phyloP scores from a whole-genome alignment of 2,113 vertebrate species.

The Menura novaehollandiae region DNA sequence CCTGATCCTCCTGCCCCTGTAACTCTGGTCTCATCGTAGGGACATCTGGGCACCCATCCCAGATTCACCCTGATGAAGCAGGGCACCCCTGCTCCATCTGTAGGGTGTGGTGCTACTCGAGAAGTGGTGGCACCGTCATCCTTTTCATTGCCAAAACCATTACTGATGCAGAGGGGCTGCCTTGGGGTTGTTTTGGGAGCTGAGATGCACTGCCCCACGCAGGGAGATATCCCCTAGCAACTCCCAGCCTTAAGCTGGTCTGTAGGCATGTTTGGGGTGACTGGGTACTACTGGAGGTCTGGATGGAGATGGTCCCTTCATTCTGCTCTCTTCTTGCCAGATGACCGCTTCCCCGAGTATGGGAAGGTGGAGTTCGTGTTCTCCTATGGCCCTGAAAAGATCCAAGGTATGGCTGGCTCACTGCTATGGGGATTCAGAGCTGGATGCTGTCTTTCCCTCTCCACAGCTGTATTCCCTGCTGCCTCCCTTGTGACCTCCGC shows the following conservation, averaged over 20 bases:
- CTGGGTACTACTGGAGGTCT: background rate
- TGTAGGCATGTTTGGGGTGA: background rate
- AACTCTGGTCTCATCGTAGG: background rate
- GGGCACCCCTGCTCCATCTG: background rate
- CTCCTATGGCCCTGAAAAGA: constrained; percentile 97
- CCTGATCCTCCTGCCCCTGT: background rate
- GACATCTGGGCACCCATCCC: background rate
- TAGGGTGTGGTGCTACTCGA: background rate
- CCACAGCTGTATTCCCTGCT: background rate
- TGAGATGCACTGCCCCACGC: background rate
- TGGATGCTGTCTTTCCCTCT: background rate
- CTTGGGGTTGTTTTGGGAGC: background rate
- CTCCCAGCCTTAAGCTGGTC: background rate
- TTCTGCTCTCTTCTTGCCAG: constrained; percentile 68
- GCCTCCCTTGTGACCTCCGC: background rate
- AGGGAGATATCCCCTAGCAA: background rate
- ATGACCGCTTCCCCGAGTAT: constrained; percentile 95
- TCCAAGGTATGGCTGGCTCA: constrained; percentile 82
- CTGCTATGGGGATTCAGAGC: rapidly evolving
- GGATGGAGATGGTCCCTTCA: background rate
- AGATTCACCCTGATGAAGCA: background rate
- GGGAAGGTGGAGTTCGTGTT: constrained; percentile 98
- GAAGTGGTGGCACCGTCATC: background rate
- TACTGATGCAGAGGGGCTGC: background rate
- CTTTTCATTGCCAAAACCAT: background rate